phyloP scores from a whole-genome alignment of 1,140 invertebrate species.

The Tetramorium alpestre region DNA sequence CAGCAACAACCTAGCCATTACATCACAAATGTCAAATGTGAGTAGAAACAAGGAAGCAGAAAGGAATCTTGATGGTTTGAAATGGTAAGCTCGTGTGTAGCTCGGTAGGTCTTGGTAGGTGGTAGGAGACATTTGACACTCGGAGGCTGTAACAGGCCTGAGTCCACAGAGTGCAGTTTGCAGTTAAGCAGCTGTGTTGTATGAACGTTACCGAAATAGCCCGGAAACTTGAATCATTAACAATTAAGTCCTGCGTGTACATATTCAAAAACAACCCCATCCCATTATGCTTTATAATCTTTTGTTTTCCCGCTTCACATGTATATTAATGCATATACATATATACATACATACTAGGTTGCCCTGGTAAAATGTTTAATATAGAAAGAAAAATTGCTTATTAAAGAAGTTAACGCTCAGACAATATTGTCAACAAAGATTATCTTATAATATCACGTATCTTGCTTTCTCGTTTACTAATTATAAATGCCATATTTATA shows the following conservation, averaged over 20 bases:
- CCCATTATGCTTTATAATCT: slow-evolving; percentile 72
- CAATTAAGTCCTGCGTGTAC: slow-evolving; percentile 80
- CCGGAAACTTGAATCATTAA: slow-evolving; percentile 75
- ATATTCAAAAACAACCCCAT: slow-evolving; percentile 74
- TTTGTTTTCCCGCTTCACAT: slow-evolving; percentile 76
- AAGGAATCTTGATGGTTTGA: slow-evolving; percentile 84
- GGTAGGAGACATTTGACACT: slow-evolving; percentile 86
- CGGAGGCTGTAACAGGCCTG: slow-evolving; percentile 80
- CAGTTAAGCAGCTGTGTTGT: slow-evolving; percentile 83
- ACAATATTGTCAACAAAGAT: slow-evolving; percentile 39
- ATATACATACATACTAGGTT: slow-evolving; percentile 32
- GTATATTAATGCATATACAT: slow-evolving; percentile 66
- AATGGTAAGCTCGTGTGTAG: slow-evolving; percentile 86
- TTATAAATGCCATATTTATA: slow-evolving; percentile 48
- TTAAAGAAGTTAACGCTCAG: slow-evolving; percentile 66
- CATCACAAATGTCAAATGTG: slow-evolving; percentile 84
- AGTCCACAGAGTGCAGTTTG: slow-evolving; percentile 85
- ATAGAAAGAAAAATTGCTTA: slow-evolving; percentile 76
- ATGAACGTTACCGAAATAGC: slow-evolving; percentile 79
- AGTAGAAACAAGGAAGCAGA: slow-evolving; percentile 82
- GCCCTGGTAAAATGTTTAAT: slow-evolving; percentile 65
- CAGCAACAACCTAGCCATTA: slow-evolving; percentile 86
- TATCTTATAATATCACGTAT: slow-evolving; percentile 34
- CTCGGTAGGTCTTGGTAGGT: slow-evolving; percentile 85
- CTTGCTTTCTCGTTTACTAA: slow-evolving; percentile 59